A percentile compares a stretch with the other conserved stretches of the same genome.
Evolutionary conservation across 2,797 vertebrate species (phyloP).

Genomic region (Bothrops alternatus): DNA sequence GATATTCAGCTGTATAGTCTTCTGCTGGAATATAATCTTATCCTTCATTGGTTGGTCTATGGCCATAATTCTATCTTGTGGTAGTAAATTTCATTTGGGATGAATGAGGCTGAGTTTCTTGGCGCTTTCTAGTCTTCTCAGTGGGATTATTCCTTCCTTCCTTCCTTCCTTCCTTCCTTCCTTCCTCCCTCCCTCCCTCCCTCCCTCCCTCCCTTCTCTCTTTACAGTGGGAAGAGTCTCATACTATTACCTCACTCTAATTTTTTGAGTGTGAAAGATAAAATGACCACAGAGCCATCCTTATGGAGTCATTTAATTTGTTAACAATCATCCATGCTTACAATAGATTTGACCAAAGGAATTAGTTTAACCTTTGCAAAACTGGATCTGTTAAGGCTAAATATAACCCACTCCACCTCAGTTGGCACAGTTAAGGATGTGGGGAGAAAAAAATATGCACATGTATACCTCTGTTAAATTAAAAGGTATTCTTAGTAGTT

Average conservation of each 20-base stretch:
- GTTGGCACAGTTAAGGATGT: background rate
- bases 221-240: background rate
- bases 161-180: background rate
- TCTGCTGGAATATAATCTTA: no score
- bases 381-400: background rate
- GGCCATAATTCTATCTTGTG: background rate
- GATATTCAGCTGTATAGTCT: no score
- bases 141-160: background rate
- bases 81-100: background rate
- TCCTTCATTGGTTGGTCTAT: no score
- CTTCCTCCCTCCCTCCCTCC: background rate
- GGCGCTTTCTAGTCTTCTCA: background rate
- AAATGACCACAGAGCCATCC: background rate
- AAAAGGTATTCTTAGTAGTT: background rate
- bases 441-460: background rate
- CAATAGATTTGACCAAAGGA: background rate
- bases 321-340: background rate
- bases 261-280: background rate
- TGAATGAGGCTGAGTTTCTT: background rate
- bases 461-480: background rate
- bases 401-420: background rate
- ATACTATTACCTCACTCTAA: background rate
- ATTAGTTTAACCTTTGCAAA: background rate
- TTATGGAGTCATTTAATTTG: background rate
- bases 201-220: fast-evolving